These are phyloP conservation scores for Parnassius glacialis DNA, from an alignment of 2,888 invertebrate genomes.

Conservation along the genomic window DNA sequence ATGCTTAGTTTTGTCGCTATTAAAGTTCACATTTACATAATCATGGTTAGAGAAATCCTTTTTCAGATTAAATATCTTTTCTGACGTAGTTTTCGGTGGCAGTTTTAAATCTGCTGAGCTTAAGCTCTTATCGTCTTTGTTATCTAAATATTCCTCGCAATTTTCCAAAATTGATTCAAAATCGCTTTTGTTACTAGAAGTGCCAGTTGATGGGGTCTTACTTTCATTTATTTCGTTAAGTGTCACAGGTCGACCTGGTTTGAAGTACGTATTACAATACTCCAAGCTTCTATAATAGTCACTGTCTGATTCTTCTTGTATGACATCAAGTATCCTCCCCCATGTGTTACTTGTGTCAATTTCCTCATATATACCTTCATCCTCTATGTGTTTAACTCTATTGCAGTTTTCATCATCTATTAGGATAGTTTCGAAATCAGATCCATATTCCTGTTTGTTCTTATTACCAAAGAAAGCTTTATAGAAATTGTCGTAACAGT, in stretches of 20 bases:
- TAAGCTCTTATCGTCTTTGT: slow-evolving; percentile 35
- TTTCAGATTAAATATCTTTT: slow-evolving; percentile 71
- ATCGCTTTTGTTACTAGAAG: slow-evolving; percentile 34
- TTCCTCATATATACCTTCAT: slow-evolving; percentile 68
- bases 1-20: slow-evolving; percentile 31
- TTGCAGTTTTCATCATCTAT: slow-evolving; percentile 35
- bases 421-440: slow-evolving; percentile 45
- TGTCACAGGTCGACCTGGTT: slow-evolving; percentile 32
- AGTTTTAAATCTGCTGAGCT: slow-evolving; percentile 37
- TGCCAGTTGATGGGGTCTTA: slow-evolving; percentile 30
- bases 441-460: slow-evolving; percentile 50
- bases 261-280: slow-evolving; percentile 58
- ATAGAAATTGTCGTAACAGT: slow-evolving; percentile 75
- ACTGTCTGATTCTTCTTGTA: slow-evolving; percentile 74
- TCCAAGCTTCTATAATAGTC: slow-evolving; percentile 74
- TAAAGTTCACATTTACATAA: slow-evolving; percentile 62
- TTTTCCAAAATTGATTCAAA: slow-evolving; percentile 51
- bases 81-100: slow-evolving; percentile 59
- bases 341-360: slow-evolving; percentile 57
- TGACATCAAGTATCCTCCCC: slow-evolving; percentile 59
- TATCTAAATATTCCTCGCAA: slow-evolving; percentile 49
- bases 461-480: slow-evolving; percentile 65
- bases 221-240: slow-evolving; percentile 40
- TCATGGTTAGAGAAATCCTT: slow-evolving; percentile 68
- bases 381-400: slow-evolving; percentile 42